These are phyloP conservation scores for Gymnoscopelus microlampas DNA, from an alignment of 2,797 vertebrate species.

Conservation along the genomic window DNA sequence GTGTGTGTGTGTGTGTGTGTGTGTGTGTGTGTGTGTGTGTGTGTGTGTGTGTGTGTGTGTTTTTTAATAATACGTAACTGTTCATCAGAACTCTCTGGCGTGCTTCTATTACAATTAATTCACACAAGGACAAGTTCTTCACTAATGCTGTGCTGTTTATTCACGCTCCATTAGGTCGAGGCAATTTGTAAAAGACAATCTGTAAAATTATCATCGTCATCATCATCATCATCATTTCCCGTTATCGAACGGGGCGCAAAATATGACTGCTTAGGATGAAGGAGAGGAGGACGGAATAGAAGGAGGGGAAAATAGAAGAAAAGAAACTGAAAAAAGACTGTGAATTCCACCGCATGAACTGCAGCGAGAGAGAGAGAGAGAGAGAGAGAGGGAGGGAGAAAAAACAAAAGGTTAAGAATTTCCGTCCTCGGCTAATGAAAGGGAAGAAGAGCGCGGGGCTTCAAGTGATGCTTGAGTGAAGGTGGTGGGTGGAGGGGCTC, in stretches of 20 bases:
- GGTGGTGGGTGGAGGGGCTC: constrained; percentile 58
- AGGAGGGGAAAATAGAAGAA: not conserved
- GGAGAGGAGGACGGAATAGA: too few species aligned
- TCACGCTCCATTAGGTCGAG: too few species aligned
- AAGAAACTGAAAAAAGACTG: constrained; percentile 30
- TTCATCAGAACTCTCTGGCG: too few species aligned
- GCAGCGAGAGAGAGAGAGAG: constrained; percentile 24
- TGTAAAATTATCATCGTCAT: not conserved
- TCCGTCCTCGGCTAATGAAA: constrained; percentile 54
- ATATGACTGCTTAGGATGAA: not conserved
- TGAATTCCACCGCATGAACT: constrained; percentile 56
- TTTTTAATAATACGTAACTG: too few species aligned
- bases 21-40: too few species aligned
- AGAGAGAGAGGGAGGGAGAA: not conserved
- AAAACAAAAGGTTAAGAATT: not conserved
- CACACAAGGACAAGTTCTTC: too few species aligned
- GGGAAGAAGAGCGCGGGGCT: constrained; percentile 47
- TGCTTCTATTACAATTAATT: too few species aligned
- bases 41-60: too few species aligned
- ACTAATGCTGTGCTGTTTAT: too few species aligned
- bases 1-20: too few species aligned
- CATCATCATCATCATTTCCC: too few species aligned
- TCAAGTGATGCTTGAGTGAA: constrained; percentile 63
- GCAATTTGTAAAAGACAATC: too few species aligned
- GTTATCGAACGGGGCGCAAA: constrained; percentile 1